A percentile compares a stretch with the other conserved stretches of the same genome.
These are phyloP conservation scores for Meloidogyne exigua DNA, from an alignment of 1,140 invertebrate genomes.

Conservation along the genomic window DNA sequence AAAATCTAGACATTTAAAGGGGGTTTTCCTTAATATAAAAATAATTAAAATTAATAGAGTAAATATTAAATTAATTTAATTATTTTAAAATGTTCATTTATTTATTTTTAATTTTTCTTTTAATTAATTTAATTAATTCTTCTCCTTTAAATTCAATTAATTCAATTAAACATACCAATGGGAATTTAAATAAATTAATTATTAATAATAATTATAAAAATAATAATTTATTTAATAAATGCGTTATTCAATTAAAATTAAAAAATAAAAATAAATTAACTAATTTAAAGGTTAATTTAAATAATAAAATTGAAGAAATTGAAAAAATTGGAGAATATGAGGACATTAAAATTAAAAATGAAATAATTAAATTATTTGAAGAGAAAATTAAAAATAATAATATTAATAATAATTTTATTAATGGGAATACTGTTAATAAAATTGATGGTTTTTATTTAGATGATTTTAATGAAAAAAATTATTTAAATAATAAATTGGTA, in stretches of 20 bases:
- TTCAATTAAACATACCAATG: neutral
- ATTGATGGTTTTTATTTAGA: neutral
- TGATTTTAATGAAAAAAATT: neutral
- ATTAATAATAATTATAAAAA: neutral
- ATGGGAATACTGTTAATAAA: neutral
- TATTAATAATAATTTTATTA: neutral
- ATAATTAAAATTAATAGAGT: neutral
- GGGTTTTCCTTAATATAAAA: too few species aligned
- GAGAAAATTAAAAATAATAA: neutral
- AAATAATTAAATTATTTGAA: neutral
- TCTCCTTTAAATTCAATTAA: neutral
- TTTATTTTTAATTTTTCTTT: neutral
- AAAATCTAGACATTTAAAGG: too few species aligned
- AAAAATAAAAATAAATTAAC: neutral
- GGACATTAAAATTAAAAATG: neutral
- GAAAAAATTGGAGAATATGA: neutral
- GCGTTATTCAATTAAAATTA: neutral
- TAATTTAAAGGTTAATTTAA: neutral
- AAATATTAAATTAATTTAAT: neutral
- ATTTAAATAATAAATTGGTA: neutral
- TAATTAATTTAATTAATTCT: neutral
- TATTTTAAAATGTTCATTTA: neutral
- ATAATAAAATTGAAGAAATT: neutral
- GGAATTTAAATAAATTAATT: neutral
- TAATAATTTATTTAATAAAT: constrained; percentile 2